Evolutionary conservation across 2,113 vertebrate genomes (phyloP), one percentile per base, ranked within the genome.

Genomic region (Vidua chalybeata): DNA sequence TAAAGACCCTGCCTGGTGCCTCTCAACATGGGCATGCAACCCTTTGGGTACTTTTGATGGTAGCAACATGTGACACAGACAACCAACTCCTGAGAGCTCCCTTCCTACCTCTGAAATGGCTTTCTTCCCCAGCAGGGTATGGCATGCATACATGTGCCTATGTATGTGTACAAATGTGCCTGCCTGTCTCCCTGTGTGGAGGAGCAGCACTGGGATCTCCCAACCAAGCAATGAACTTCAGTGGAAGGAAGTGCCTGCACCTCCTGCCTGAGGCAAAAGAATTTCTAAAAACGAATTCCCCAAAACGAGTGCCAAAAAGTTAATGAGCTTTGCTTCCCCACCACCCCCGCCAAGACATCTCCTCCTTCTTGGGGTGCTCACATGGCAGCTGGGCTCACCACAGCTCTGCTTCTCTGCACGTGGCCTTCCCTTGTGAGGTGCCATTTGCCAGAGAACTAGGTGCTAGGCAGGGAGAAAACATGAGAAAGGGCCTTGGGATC

Each of bases 291-390:
- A 35, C 39, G 89, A 90, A 86, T 88, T 93, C 64, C 48, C 46
- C 82, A 26, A 61, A 85, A 85, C 1, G 10, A 51, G 17, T 88
- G 91, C 90, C 91, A 93, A 84, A 91, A 95, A 88, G 18, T 58
- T 93, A 95, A 96, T 92, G 93, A 92, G 80, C 87, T 95, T 79
- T 96, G 71, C 91, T 94, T 92, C 83, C 83, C 79, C 51, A 77
- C 9, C 23, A 30, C 8, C 5, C 27, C 54, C 0, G 3, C 28
- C 77, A 76, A 94, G 73, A 73, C 10, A 49, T 41, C 16, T 41
- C 46, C 35, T 17, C 46, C 45, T 90, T 83, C 54, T 46, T 2
- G 1, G 10, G 13, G n/a, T 55, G 66, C 51, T 96, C 79, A 91
- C 39, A 13, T 48, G 82, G 80, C 89, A 79, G 84, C 88, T 3